Evolutionary conservation across 2,797 vertebrate genomes (phyloP).

Genomic region (Cheirogaleus major): DNA sequence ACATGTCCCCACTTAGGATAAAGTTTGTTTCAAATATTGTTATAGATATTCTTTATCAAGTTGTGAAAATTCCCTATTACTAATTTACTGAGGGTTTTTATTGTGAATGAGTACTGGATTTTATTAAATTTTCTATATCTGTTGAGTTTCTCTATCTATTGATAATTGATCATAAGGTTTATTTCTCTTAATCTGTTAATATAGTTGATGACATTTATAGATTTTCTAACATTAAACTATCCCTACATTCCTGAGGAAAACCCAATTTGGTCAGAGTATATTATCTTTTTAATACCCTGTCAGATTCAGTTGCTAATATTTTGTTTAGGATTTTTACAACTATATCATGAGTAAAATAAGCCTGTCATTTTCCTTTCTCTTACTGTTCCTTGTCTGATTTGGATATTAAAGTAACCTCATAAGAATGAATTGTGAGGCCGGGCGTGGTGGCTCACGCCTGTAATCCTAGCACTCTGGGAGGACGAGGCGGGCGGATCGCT

Average conservation of each 20-base stretch:
- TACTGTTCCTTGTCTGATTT: neutral
- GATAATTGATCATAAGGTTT: neutral
- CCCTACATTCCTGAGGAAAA: neutral
- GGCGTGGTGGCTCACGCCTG: no score
- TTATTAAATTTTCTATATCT: neutral
- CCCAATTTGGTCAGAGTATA: neutral
- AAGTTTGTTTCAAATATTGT: neutral
- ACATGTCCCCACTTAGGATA: neutral
- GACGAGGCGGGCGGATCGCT: no score
- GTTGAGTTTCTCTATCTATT: neutral
- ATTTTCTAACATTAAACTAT: constrained; percentile 1
- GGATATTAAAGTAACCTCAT: neutral
- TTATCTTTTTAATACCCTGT: neutral
- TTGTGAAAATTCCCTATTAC: neutral
- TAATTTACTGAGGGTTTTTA: neutral
- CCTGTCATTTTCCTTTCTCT: neutral
- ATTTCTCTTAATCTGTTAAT: constrained; percentile 2
- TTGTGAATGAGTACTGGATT: neutral
- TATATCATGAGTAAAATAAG: neutral
- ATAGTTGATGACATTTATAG: neutral
- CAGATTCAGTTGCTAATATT: neutral
- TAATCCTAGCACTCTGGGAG: no score
- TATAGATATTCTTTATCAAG: neutral
- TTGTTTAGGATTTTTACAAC: neutral
- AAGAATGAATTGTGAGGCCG: neutral